Conservation (phyloP, 2,113 vertebrate genomes). For the Catharus fuscescens region DNA sequence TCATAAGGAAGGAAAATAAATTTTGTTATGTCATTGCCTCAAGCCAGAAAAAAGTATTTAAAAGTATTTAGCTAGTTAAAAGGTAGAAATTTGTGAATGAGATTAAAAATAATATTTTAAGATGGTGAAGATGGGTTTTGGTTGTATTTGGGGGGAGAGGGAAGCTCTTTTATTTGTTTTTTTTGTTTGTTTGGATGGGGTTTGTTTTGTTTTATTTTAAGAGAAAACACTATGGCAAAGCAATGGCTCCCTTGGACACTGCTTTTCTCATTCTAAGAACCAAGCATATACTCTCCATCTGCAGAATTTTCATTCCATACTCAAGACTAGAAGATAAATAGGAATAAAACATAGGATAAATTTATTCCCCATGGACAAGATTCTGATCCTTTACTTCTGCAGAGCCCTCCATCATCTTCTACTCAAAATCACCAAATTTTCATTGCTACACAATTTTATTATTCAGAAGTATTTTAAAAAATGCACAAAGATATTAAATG, state of each 20-base stretch:
- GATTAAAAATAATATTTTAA: not conserved
- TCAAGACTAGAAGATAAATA: not conserved
- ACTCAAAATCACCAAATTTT: not conserved
- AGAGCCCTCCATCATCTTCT: not conserved
- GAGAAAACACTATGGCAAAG: not conserved
- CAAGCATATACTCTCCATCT: not conserved
- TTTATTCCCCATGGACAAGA: not conserved
- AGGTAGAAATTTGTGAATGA: not conserved
- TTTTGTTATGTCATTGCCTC: not conserved
- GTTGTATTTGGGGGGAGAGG: not conserved
- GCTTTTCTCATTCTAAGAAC: not conserved
- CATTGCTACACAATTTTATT: not conserved
- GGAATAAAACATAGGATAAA: not conserved
- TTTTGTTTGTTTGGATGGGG: not conserved
- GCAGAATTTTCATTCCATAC: not conserved
- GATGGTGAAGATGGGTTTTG: rapidly evolving
- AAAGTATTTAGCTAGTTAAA: not conserved
- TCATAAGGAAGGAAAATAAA: not conserved
- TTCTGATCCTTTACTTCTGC: not conserved
- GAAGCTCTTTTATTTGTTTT: not conserved
- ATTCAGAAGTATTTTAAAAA: not conserved
- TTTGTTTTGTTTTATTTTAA: not conserved
- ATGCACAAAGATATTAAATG: not conserved
- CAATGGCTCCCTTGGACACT: not conserved
- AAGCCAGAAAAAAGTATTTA: not conserved